phyloP scores from a whole-genome alignment of 2,797 vertebrate species.

The Limnodromus scolopaceus region DNA sequence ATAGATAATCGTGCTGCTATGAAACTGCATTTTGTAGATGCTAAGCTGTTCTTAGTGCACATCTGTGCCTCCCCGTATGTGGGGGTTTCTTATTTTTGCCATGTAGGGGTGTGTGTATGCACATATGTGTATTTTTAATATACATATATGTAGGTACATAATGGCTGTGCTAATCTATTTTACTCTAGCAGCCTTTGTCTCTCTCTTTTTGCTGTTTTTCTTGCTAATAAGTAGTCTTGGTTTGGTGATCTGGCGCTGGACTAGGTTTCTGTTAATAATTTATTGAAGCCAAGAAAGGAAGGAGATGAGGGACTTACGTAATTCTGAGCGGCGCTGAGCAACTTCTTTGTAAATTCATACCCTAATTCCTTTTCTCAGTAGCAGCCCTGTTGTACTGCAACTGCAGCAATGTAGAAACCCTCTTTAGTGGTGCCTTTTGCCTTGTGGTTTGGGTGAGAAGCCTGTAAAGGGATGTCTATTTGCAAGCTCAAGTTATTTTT shows the following conservation, averaged over 20 bases:
- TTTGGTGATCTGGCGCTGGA: not conserved
- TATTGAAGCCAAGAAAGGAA: not conserved
- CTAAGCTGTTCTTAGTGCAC: not conserved
- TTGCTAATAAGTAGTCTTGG: not conserved
- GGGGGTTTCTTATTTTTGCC: not conserved
- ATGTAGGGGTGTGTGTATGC: fast-evolving
- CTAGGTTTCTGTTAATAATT: conserved; percentile 11
- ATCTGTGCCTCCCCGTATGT: not conserved
- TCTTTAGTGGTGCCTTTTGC: not conserved
- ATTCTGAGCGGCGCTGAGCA: not conserved
- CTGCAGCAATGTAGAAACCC: not conserved
- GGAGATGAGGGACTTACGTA: not conserved
- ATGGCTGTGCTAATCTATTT: not conserved
- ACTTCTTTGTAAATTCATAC: not conserved
- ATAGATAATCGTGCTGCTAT: not conserved
- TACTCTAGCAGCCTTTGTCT: not conserved
- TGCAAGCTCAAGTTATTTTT: not conserved
- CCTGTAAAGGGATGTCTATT: not conserved
- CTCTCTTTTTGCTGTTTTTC: not conserved
- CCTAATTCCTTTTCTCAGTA: not conserved
- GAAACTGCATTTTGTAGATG: not conserved
- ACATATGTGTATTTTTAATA: not conserved
- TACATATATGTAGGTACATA: fast-evolving
- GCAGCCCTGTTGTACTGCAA: not conserved
- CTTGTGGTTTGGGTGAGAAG: not conserved